phyloP scores from a whole-genome alignment of 2,113 vertebrate species.

The Paramisgurnus dabryanus region DNA sequence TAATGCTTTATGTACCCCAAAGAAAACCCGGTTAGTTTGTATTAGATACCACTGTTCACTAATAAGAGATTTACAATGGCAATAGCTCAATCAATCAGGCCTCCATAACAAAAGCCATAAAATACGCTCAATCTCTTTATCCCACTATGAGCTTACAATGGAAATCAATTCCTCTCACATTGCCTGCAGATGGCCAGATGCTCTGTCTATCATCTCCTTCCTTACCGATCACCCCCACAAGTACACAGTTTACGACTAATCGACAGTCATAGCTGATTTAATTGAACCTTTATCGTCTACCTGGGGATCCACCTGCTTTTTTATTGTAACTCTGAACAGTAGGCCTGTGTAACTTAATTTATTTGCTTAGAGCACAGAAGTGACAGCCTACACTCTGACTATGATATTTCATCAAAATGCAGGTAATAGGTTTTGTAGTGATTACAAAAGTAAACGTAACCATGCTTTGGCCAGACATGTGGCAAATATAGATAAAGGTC shows the following conservation, averaged over 20 bases:
- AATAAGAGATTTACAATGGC: background rate
- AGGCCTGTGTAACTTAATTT: too few species aligned
- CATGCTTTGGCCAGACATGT: too few species aligned
- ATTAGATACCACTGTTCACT: background rate
- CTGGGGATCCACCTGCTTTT: background rate
- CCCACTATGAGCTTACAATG: background rate
- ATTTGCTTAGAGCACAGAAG: too few species aligned
- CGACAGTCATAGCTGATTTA: background rate
- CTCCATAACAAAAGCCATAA: conserved; percentile 10
- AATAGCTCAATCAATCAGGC: conserved; percentile 7
- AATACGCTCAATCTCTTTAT: conserved; percentile 8
- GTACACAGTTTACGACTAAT: background rate
- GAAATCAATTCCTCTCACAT: conserved; percentile 23
- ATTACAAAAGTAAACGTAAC: too few species aligned
- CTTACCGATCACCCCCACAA: background rate
- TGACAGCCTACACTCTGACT: too few species aligned
- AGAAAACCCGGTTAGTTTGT: background rate
- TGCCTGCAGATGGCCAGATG: background rate
- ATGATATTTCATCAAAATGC: too few species aligned
- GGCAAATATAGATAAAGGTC: too few species aligned
- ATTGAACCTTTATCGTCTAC: too few species aligned
- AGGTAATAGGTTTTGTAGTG: too few species aligned
- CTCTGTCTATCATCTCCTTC: background rate
- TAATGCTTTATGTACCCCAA: too few species aligned
- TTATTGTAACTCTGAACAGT: too few species aligned